Evolutionary conservation across 2,113 vertebrate species (phyloP), one percentile per base, ranked within the genome.

Genomic region (Actinemys pallida): DNA sequence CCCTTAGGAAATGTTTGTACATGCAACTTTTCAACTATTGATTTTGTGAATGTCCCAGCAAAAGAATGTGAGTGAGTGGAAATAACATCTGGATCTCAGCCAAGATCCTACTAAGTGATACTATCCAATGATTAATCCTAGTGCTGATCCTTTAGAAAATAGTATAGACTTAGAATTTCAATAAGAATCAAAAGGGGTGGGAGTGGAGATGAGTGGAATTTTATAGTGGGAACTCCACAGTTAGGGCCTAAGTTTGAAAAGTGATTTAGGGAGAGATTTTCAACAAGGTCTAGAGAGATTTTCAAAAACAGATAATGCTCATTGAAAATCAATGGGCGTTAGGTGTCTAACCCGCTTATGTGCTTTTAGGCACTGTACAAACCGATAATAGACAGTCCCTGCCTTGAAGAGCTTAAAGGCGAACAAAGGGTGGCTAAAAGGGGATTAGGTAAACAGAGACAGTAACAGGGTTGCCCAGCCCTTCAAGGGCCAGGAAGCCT

Each of bases 81-180:
- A 45, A 89, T 79, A 89, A 65, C 88, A 94, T 95, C 88, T 93
- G 95, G 59, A 87, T 94, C 83, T 94, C 91, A 90, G 69, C n/a
- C 62, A 94, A 56, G 5, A 1, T 89, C 92, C 75, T 90, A 93
- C 83, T 62, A 93, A 89, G 76, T 88, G 94, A 89, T 85, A 94
- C 81, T 42, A 89, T 84, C 27, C 69, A 87, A 35, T 1, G 35
- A 81, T 83, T 86, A 92, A 85, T 59, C 59, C 86, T 94, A 84
- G 83, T 1, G 2, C 87, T 93, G 96, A 97, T 90, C 69, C 39
- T 16, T 59, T 72, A 72, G n/a, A n/a, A 8, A 22, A 39, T 9
- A 72, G 19, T 22, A 20, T 72, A n/a, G 19, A 39, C 65, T 72
- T 72, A 39, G 65, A 72, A 72, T 81, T 90, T 90, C 88, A 88